These are phyloP conservation scores for Heliconius ethilla DNA, from an alignment of 2,888 invertebrate genomes.

Conservation along the genomic window DNA sequence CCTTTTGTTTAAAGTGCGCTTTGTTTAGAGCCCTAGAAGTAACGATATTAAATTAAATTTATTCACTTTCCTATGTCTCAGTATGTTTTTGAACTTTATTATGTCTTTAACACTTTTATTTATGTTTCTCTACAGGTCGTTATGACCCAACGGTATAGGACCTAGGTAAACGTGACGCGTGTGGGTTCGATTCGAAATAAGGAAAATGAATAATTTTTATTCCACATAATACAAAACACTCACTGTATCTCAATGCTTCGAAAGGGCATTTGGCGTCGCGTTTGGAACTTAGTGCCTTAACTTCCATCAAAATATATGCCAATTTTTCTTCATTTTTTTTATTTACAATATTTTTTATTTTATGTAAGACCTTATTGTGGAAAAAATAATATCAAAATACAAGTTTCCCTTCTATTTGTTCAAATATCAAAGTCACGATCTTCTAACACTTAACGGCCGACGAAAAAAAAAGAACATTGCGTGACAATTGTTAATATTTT, in stretches of 20 bases:
- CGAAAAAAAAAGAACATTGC: conserved; percentile 5
- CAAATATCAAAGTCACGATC: conserved; percentile 15
- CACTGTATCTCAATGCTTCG: background rate
- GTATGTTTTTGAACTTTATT: conserved; percentile 2
- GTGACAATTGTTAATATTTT: conserved; percentile 16
- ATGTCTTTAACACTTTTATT: background rate
- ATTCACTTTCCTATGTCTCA: background rate
- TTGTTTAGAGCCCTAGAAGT: conserved; percentile 36
- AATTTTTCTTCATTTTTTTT: background rate
- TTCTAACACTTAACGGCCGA: background rate
- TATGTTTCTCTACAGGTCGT: background rate
- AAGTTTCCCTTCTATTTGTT: background rate
- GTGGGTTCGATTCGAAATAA: background rate
- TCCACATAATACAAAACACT: no score
- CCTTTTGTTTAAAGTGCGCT: conserved; percentile 42
- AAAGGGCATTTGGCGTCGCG: background rate
- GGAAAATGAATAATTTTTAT: no score
- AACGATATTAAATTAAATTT: conserved; percentile 29
- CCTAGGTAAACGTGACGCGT: background rate
- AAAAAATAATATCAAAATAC: background rate
- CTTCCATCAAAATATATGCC: background rate
- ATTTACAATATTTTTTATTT: background rate
- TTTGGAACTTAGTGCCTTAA: background rate
- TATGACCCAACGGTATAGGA: background rate
- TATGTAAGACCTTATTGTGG: background rate